Base-by-base conservation (phyloP, 2,888 invertebrate genomes). In the Parasteatoda lunata region DNA sequence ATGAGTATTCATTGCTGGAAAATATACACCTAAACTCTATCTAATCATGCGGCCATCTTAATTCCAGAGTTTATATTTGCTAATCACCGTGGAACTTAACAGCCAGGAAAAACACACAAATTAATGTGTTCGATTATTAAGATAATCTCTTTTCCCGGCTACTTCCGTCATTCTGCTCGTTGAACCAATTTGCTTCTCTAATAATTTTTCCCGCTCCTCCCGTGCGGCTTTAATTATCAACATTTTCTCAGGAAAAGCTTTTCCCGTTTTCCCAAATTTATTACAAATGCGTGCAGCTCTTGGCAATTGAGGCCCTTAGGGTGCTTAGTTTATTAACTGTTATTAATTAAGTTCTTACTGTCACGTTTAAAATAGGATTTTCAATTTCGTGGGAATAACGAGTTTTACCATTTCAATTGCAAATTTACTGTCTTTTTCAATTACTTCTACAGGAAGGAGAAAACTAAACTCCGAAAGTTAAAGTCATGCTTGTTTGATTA, bases 261-360 rank as follows among this genome's bases (percentile, higher is more conserved):
- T 49, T 70, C 73, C 66, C 71, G 71, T 80, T 80, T 59, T 73
- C 64, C 66, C 54, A 66, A 80, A 66, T 73, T 80, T 80, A 72
- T 73, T 73, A 47, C 72, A 45, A 73, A 73, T 11, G 5, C n/a
- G 68, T 49, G 13, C 59, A 69, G 52, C 52, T 48, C n/a, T 13
- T 51, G 9, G 51, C 70, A 15, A 54, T 45, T 11, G 4, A 30
- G 59, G 52, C 69, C 59, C n/a, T 54, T 65, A 8, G n/a, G 64
- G 52, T 52, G 66, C 52, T 69, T 65, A n/a, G 70, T 83, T 77
- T 83, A 83, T 83, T 77, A 72, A 72, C 72, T n/a, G 71, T 13
- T 70, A 30, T 65, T 83, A 83, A 83, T 83, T 83, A 83, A 83
- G 77, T 77, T 83, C 77, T 68, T 45, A 70, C 66, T 73, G 72